Percentiles rank a stretch among this genome's conserved stretches.
phyloP scores from a whole-genome alignment of 2,888 invertebrate species.

The Folsomia manolachei region DNA sequence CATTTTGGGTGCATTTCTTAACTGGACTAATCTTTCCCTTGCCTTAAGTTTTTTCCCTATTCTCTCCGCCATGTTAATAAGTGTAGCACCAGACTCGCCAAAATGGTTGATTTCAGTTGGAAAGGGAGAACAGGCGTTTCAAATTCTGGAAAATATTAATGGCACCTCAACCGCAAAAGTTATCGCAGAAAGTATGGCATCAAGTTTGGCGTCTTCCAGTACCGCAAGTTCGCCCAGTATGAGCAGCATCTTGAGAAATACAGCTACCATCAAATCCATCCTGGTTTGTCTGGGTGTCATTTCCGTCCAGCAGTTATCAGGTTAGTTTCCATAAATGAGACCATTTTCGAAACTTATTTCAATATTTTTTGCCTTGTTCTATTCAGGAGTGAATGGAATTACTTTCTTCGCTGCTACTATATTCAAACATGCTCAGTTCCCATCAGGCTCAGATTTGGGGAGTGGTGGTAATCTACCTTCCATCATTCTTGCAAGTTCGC shows the following conservation, averaged over 20 bases:
- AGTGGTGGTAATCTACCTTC: conserved; percentile 37
- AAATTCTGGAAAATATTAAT: not conserved
- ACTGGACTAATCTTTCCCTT: conserved; percentile 39
- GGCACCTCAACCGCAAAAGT: conserved; percentile 27
- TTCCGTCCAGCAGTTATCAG: conserved; percentile 45
- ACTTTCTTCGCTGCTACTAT: conserved; percentile 46
- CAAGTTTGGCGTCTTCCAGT: not conserved
- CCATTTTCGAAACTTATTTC: not conserved
- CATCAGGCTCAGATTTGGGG: conserved; percentile 12
- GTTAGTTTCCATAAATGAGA: conserved; percentile 7
- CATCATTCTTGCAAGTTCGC: conserved; percentile 39
- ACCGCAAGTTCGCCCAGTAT: not conserved
- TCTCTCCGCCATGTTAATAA: conserved; percentile 29
- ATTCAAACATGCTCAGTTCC: conserved; percentile 35
- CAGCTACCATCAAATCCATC: conserved; percentile 36
- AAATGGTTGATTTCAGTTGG: conserved; percentile 29
- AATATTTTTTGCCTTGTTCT: conserved; percentile 8
- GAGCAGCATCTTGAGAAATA: conserved; percentile 19
- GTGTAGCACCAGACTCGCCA: conserved; percentile 35
- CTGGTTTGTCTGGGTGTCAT: conserved; percentile 42
- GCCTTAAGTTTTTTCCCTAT: conserved; percentile 4
- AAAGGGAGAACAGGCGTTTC: conserved; percentile 27
- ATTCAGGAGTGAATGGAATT: conserved; percentile 45
- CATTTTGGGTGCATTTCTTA: conserved; percentile 39
- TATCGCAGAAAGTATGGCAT: not conserved